Base-by-base conservation (phyloP, 2,888 invertebrate genomes). In the Gortyna flavago region DNA sequence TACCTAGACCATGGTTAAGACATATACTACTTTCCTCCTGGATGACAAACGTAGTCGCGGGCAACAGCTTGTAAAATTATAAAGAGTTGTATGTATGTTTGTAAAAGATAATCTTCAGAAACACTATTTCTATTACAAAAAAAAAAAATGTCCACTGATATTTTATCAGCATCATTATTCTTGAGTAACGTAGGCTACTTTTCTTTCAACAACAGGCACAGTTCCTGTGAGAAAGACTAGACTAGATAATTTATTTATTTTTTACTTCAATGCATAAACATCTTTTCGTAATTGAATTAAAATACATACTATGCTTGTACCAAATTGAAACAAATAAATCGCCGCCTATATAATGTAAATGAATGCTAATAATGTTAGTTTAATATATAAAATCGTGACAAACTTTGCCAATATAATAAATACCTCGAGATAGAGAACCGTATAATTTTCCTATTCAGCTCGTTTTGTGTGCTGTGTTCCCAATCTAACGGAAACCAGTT, bases 401-500 rank as follows among this genome's bases (percentile, higher is more conserved):
- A 41, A 71, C 21, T 64, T 70, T 71, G 51, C 69, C 59, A 74
- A 32, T 41, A 21, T 64, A 29, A 65, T 68, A 54, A n/a, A 68
- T 74, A 59, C 11, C 6, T 48, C 13, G 44, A 57, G 59, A 32
- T 64, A 67, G 69, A 35, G 41, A 64, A n/a, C 8, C 3, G 81
- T 72, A 85, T 85, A 81, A 85, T 75, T 81, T 75, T 70, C 21
- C 38, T 61, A 62, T 72, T 69, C 51, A 11, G 0, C 44, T 41
- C 13, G 38, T 65, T 76, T 59, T 71, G 32, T 74, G 44, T 65
- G 72, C 41, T 44, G 29, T 69, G 59, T 70, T 75, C 35, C 54
- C 8, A 3, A 71, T 35, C 9, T 13, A 48, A 57, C 18, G 35
- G 68, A 72, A 77, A 84, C 51, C 57, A 3, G 65, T 81, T 72